phyloP scores from a whole-genome alignment of 1,140 invertebrate genomes.

The Platyscapa corneri region DNA sequence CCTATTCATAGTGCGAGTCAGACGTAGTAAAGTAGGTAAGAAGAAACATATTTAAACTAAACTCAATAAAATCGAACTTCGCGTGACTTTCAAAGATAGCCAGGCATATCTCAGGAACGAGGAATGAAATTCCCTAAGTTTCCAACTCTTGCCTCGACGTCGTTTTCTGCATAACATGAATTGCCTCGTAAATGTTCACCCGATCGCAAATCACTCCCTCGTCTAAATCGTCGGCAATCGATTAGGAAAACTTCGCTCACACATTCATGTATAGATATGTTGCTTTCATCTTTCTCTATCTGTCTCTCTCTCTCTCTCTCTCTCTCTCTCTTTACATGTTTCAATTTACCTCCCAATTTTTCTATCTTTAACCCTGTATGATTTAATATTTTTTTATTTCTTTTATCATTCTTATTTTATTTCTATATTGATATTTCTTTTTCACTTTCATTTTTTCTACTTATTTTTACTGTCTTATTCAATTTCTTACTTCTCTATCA shows the following conservation, averaged over 20 bases:
- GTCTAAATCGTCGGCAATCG: constrained; percentile 33
- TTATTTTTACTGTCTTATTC: too few species aligned
- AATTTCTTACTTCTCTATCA: neutral
- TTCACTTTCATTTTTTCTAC: neutral
- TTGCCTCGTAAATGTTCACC: neutral
- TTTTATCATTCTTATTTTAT: too few species aligned
- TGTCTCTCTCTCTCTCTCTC: neutral
- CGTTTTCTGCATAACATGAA: neutral
- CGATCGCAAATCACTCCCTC: constrained; percentile 44
- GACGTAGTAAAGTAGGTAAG: neutral
- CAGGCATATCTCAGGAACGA: neutral
- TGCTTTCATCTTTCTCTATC: neutral
- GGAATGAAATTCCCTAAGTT: constrained; percentile 47
- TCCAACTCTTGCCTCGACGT: neutral
- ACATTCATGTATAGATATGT: neutral
- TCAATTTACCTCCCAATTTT: too few species aligned
- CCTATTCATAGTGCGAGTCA: too few species aligned
- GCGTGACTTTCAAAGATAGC: constrained; percentile 38
- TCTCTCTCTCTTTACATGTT: neutral
- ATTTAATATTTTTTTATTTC: too few species aligned
- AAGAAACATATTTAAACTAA: neutral
- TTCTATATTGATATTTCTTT: neutral
- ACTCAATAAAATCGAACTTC: constrained; percentile 27
- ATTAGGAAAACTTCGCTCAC: constrained; percentile 6
- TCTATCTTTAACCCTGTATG: too few species aligned